Percentiles rank a stretch among this genome's conserved stretches.
phyloP scores from a whole-genome alignment of 1,140 invertebrate genomes.

The Galleria mellonella region DNA sequence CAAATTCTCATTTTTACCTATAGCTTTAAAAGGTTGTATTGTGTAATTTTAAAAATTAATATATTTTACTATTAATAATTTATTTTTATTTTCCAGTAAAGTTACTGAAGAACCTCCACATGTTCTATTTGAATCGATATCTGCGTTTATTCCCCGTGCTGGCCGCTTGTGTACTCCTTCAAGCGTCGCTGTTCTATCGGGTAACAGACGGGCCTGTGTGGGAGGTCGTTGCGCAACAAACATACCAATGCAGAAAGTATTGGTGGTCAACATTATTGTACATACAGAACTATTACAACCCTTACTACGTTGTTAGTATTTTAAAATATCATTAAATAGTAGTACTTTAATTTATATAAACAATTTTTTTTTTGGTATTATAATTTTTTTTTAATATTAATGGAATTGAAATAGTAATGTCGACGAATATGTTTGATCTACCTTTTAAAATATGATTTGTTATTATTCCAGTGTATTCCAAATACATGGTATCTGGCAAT shows the following conservation, averaged over 20 bases:
- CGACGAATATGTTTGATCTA: no score
- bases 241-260: conserved; percentile 21
- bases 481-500: conserved; percentile 77
- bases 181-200: conserved; percentile 71
- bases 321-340: no score
- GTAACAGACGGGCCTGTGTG: conserved; percentile 76
- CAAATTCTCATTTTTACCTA: no score
- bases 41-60: no score
- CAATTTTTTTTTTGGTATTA: no score
- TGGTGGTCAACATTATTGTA: conserved; percentile 41
- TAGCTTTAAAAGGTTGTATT: no score
- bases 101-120: neutral
- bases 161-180: conserved; percentile 73
- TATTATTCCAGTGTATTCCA: conserved; percentile 69
- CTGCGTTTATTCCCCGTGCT: conserved; percentile 76
- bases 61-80: no score
- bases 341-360: no score
- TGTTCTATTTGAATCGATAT: conserved; percentile 70
- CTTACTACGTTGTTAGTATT: no score
- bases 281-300: conserved; percentile 25
- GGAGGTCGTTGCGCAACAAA: conserved; percentile 15
- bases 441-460: no score
- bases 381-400: no score
- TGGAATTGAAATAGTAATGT: no score
- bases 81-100: neutral